Evolutionary conservation across 2,113 vertebrate species (phyloP).

Genomic region (Alouatta palliata): DNA sequence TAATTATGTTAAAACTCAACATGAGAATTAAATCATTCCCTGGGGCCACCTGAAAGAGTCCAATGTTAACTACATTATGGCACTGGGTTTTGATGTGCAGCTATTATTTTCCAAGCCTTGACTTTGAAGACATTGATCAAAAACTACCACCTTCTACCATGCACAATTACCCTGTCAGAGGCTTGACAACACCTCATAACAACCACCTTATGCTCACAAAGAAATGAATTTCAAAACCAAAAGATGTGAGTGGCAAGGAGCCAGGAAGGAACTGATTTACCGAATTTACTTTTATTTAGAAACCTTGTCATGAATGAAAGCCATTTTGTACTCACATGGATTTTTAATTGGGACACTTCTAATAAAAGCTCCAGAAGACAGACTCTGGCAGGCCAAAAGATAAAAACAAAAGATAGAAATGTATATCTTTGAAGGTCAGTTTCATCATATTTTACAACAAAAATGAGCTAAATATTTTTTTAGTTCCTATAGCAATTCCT

Average conservation of each 20-base stretch:
- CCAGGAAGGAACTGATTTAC: conserved; percentile 71
- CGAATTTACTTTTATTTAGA: conserved; percentile 69
- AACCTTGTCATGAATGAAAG: conserved; percentile 72
- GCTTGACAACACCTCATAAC: conserved; percentile 76
- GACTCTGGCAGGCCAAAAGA: neutral
- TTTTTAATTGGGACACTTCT: conserved; percentile 78
- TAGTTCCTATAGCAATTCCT: neutral
- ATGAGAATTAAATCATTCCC: conserved; percentile 63
- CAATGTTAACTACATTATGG: conserved; percentile 69
- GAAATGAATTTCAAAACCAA: conserved; percentile 76
- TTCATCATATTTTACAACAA: conserved; percentile 25
- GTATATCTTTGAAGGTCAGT: conserved; percentile 20
- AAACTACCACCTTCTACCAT: conserved; percentile 74
- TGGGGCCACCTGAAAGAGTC: conserved; percentile 68
- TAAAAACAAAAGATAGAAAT: neutral
- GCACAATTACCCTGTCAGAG: conserved; percentile 75
- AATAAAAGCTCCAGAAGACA: conserved; percentile 54
- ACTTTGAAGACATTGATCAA: conserved; percentile 83
- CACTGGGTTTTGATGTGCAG: conserved; percentile 77
- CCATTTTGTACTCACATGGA: conserved; percentile 23
- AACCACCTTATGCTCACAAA: conserved; percentile 77
- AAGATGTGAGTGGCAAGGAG: conserved; percentile 72
- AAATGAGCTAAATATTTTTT: conserved; percentile 21
- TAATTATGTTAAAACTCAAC: conserved; percentile 59
- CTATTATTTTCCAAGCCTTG: conserved; percentile 79